Base-by-base conservation (phyloP, 2,113 vertebrate species). In the Drymodes brunneopygia region DNA sequence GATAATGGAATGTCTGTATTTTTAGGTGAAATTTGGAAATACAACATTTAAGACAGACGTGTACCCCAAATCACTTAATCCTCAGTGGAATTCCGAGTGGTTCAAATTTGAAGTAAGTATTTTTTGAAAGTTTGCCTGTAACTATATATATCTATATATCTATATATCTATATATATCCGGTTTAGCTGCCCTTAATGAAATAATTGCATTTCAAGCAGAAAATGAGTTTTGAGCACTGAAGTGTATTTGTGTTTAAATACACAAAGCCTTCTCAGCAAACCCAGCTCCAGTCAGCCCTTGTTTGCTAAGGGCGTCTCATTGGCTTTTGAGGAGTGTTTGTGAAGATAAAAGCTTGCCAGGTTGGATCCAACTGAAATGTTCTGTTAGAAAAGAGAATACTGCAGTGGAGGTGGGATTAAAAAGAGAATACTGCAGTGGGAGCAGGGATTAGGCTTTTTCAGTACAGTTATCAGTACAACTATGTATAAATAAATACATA, bases 41-140 rank as follows among this genome's bases (percentile, higher is more conserved):
- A 99, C 98, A 75, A 99, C 99, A 14, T 99, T 99, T 97, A 99
- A 99, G 98, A 99, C 99, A 2, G 99, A 99, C 8, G 99, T 99
- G 12, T 99, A 88, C 95, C 99, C 98, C 74, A 99, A 99, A 95
- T 99, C 99, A 9, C 98, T 99, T 54, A 99, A 99, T 95, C 99
- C 99, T 57, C 99, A 99, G 93, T 99, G 99, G 99, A 99, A 99
- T 96, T 99, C 99, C 2, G 99, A 99, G 94, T 99, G 99, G 99
- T 99, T 99, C 98, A 99, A 99, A 94, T 99, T 99, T 98, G 99
- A 99, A 98, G 99, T 99, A 98, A 98, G 94, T 95, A 57, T 84
- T 90, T 89, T 82, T 70, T 42, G 75, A 84, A 51, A 75, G 35
- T 42, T 87, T 53, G 13, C 9, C 15, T 79, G 2, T 73, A 24